Evolutionary conservation across 2,888 invertebrate genomes (phyloP).

Genomic region (Lithophane socia): DNA sequence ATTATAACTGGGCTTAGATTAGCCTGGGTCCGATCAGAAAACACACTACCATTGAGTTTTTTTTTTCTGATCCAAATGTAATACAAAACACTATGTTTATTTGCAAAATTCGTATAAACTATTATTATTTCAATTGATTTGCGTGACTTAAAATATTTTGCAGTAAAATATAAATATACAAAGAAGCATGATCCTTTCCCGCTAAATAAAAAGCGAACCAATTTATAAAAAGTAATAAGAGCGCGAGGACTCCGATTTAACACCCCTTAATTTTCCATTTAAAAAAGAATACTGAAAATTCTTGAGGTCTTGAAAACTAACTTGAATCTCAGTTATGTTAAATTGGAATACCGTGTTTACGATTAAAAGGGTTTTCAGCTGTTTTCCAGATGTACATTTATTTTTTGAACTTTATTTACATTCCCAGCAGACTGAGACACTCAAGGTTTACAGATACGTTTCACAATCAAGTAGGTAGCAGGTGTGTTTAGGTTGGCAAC

Average conservation of each 20-base stretch:
- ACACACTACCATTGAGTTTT: too few species aligned
- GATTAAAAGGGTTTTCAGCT: conserved; percentile 8
- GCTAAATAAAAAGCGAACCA: background rate
- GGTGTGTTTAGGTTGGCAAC: conserved; percentile 37
- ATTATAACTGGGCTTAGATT: background rate
- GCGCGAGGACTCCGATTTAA: background rate
- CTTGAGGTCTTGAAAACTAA: conserved; percentile 8
- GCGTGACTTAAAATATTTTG: background rate
- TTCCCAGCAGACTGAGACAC: conserved; percentile 25
- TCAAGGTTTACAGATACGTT: conserved; percentile 21
- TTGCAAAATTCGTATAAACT: background rate
- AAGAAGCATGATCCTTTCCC: background rate
- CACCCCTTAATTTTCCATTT: background rate
- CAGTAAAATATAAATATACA: background rate
- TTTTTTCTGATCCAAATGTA: background rate
- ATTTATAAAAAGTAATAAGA: background rate
- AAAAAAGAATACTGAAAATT: conserved; percentile 21
- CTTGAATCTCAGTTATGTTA: conserved; percentile 16
- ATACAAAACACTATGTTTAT: background rate
- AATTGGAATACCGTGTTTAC: conserved; percentile 36
- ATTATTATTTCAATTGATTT: background rate
- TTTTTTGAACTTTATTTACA: conserved; percentile 31
- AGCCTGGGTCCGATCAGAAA: background rate
- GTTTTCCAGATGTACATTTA: conserved; percentile 6
- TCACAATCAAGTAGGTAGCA: conserved; percentile 11